Conservation (phyloP, 35 echinoderm and acorn worm genomes). For the Ptychodera flava region DNA sequence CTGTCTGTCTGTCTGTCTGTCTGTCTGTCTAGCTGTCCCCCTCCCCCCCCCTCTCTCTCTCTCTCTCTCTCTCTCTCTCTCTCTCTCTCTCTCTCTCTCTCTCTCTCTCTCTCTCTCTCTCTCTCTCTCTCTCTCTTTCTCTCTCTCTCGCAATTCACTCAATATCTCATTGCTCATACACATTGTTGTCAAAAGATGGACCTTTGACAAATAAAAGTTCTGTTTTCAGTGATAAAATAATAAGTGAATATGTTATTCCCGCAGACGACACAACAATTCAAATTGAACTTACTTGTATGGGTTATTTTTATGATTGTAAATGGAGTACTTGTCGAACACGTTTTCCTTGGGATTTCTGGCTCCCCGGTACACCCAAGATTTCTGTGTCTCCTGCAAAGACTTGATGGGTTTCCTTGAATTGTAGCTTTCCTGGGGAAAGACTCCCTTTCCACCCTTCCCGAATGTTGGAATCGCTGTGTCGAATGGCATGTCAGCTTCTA, state of each 20-base stretch:
- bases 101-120: too few relatives aligned
- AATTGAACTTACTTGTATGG: not conserved
- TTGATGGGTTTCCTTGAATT: not conserved
- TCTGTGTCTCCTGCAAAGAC: not conserved
- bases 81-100: too few relatives aligned
- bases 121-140: too few relatives aligned
- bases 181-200: not conserved
- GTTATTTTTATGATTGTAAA: not conserved
- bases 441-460: too few relatives aligned
- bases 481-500: too few relatives aligned
- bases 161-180: too few relatives aligned
- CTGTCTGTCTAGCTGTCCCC: too few relatives aligned
- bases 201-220: not conserved
- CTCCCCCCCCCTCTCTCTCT: too few relatives aligned
- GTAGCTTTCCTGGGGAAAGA: not conserved
- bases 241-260: not conserved
- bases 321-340: not conserved
- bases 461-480: too few relatives aligned
- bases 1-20: too few relatives aligned
- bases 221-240: not conserved
- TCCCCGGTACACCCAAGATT: not conserved
- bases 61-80: too few relatives aligned
- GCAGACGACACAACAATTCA: not conserved
- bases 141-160: too few relatives aligned
- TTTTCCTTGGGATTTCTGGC: not conserved